Evolutionary conservation across 2,797 vertebrate genomes (phyloP).

Genomic region (Steatocranus sp.): DNA sequence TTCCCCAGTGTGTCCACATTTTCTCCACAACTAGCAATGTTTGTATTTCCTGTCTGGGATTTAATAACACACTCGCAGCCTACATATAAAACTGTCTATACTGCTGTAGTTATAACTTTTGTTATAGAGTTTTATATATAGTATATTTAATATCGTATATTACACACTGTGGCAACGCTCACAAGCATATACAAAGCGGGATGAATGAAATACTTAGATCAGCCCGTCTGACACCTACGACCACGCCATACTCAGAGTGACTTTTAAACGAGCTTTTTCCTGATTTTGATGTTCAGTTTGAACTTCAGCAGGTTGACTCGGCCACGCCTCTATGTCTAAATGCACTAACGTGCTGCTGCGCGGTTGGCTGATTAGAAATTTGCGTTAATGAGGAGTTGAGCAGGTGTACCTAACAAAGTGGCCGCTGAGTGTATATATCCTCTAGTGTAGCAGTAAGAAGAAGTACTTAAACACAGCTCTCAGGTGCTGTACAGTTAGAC

Average conservation of each 20-base stretch:
- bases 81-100: neutral
- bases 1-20: neutral
- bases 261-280: neutral
- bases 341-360: neutral
- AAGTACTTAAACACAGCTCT: neutral
- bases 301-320: neutral
- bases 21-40: neutral
- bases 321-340: neutral
- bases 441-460: neutral
- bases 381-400: neutral
- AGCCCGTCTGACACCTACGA: rapidly evolving
- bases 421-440: neutral
- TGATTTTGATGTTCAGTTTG: neutral
- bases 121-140: neutral
- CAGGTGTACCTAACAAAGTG: neutral
- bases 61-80: neutral
- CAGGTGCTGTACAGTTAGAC: neutral
- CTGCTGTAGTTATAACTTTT: neutral
- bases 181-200: neutral
- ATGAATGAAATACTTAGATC: neutral
- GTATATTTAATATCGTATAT: neutral
- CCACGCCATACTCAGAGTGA: rapidly evolving
- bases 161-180: neutral
- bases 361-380: neutral
- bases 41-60: neutral